Evolutionary conservation across 2,113 vertebrate species (phyloP).

Genomic region (Micromys minutus): DNA sequence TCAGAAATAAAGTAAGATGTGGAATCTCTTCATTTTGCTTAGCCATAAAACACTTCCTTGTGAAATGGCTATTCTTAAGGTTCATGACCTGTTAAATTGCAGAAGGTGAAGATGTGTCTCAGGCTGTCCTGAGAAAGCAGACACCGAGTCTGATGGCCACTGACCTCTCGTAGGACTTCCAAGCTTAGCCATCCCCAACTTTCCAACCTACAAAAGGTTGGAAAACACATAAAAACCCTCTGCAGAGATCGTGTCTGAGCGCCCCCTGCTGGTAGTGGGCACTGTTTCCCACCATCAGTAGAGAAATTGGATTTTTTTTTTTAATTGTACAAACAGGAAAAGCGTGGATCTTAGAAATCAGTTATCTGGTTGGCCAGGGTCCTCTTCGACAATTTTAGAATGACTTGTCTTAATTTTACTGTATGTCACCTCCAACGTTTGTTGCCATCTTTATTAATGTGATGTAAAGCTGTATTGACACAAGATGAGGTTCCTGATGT

Average conservation of each 20-base stretch:
- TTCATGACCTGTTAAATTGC: background rate
- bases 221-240: background rate
- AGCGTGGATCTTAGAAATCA: background rate
- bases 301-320: no score
- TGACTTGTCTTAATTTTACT: background rate
- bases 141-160: background rate
- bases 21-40: rapidly evolving
- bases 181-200: background rate
- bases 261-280: background rate
- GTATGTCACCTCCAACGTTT: background rate
- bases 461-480: background rate
- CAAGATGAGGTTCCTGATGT: background rate
- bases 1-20: background rate
- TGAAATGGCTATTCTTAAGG: background rate
- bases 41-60: background rate
- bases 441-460: background rate
- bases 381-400: background rate
- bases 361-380: rapidly evolving
- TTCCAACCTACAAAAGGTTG: no score
- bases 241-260: background rate
- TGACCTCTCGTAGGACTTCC: no score
- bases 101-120: background rate
- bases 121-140: background rate
- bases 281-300: background rate
- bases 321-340: background rate